Percentiles rank a stretch among this genome's conserved stretches.
phyloP scores from a whole-genome alignment of 2,888 invertebrate species.

The Villa cingulata region DNA sequence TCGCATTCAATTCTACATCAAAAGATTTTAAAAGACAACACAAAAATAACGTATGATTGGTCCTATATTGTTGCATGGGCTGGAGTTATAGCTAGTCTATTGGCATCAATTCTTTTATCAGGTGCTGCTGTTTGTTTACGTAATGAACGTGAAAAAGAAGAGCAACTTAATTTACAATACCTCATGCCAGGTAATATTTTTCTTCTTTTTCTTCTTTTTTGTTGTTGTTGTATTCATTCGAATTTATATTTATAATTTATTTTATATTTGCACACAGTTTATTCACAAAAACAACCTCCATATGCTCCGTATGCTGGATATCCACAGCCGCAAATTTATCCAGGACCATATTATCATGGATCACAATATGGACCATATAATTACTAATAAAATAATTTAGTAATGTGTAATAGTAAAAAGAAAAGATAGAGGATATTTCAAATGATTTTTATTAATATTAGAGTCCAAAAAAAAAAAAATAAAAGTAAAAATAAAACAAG shows the following conservation, averaged over 20 bases:
- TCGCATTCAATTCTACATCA: background rate
- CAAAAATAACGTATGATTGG: conserved; percentile 85
- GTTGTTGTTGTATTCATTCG: conserved; percentile 9
- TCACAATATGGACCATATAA: conserved; percentile 89
- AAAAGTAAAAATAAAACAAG: too few relatives aligned
- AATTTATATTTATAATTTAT: conserved; percentile 6
- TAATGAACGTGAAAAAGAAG: conserved; percentile 85
- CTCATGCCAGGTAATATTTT: conserved; percentile 74
- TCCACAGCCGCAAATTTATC: conserved; percentile 67
- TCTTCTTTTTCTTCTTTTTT: background rate
- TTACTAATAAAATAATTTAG: conserved; percentile 52
- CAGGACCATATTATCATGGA: conserved; percentile 80
- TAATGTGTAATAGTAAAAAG: too few relatives aligned
- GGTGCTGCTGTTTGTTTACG: conserved; percentile 89
- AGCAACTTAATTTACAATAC: conserved; percentile 94
- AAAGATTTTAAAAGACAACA: conserved; percentile 73
- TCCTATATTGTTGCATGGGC: conserved; percentile 96
- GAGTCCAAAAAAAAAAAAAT: too few relatives aligned
- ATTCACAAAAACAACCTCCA: conserved; percentile 88
- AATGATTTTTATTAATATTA: too few relatives aligned
- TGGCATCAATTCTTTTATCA: conserved; percentile 84
- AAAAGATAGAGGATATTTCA: too few relatives aligned
- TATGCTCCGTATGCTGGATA: conserved; percentile 69
- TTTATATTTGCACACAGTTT: conserved; percentile 49
- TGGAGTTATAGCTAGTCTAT: conserved; percentile 81